Conservation (phyloP, 2,113 vertebrate species). For the Montifringilla adamsi region DNA sequence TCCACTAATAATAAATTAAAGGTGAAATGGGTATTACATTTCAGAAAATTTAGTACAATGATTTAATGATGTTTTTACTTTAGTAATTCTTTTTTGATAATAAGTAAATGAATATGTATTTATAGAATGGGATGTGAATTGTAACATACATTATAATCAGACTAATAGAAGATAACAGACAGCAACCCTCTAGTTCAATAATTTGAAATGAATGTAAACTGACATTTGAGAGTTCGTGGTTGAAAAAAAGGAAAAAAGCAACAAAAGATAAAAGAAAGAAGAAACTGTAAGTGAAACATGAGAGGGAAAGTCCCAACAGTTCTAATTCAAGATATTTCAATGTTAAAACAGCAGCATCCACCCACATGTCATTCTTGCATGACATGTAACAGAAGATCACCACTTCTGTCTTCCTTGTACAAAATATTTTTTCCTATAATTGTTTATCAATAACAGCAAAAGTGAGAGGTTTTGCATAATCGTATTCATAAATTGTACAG, state of each 20-base stretch:
- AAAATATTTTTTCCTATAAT: background rate
- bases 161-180: background rate
- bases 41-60: background rate
- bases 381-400: constrained; percentile 36
- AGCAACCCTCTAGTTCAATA: background rate
- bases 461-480: background rate
- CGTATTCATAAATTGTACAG: background rate
- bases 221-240: background rate
- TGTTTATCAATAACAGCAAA: constrained; percentile 24
- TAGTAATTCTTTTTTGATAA: background rate
- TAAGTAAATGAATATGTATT: background rate
- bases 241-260: background rate
- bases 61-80: background rate
- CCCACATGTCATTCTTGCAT: constrained; percentile 44
- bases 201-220: background rate
- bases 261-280: background rate
- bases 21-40: background rate
- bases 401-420: constrained; percentile 7
- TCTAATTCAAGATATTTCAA: constrained; percentile 43
- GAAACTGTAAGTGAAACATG: constrained; percentile 7
- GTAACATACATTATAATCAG: background rate
- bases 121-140: background rate
- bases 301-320: constrained; percentile 30
- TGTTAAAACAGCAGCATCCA: background rate
- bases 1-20: background rate